Conservation (phyloP, 2,797 vertebrate genomes). For the Pangasius macronema region DNA sequence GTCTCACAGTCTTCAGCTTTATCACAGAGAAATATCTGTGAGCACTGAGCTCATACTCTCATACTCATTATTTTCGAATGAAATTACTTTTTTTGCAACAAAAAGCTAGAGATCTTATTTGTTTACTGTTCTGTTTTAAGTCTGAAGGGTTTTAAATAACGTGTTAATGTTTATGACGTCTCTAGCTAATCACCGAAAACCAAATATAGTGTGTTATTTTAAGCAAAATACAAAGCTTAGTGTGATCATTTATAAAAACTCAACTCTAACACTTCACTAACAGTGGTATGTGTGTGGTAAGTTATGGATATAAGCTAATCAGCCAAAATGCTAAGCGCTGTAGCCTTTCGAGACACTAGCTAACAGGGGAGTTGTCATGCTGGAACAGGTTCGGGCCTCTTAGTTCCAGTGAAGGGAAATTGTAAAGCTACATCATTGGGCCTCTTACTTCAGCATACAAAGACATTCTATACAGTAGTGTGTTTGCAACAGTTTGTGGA, state of each 20-base stretch:
- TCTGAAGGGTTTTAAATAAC: neutral
- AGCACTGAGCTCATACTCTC: neutral
- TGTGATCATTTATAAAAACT: neutral
- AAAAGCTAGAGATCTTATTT: neutral
- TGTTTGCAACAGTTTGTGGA: too few relatives aligned
- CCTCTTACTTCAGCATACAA: too few relatives aligned
- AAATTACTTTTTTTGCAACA: neutral
- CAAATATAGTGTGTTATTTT: neutral
- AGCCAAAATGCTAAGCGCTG: neutral
- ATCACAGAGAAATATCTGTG: neutral
- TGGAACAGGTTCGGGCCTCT: too few relatives aligned
- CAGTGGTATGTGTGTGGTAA: neutral
- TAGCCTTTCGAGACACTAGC: neutral
- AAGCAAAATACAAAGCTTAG: neutral
- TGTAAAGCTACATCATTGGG: too few relatives aligned
- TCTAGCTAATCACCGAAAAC: neutral
- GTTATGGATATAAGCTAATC: neutral
- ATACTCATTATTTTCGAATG: neutral
- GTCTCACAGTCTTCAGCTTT: neutral
- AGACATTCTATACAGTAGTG: too few relatives aligned
- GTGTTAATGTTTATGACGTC: neutral
- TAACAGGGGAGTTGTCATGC: neutral
- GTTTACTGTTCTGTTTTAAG: neutral
- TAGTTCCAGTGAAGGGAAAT: too few relatives aligned
- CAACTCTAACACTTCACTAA: neutral